Conservation (phyloP, 2,113 vertebrate genomes). For the Corythaixoides concolor region DNA sequence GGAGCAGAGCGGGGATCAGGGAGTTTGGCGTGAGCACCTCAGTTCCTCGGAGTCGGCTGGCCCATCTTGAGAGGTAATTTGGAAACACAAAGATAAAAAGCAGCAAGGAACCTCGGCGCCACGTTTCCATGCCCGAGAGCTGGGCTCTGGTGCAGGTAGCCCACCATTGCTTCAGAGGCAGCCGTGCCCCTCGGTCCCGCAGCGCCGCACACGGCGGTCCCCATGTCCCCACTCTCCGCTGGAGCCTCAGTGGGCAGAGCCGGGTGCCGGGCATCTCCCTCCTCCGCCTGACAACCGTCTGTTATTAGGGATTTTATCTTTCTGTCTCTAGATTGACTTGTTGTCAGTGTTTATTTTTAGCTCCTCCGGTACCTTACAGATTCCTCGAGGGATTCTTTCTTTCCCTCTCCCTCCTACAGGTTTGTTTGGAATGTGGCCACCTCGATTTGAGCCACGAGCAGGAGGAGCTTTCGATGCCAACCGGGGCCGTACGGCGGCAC, state of each 20-base stretch:
- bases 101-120: background rate
- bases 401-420: constrained; percentile 30
- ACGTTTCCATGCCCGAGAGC: accelerated
- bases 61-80: background rate
- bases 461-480: accelerated
- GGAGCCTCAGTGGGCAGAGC: background rate
- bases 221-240: accelerated
- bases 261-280: background rate
- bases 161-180: background rate
- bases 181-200: accelerated
- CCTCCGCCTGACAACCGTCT: background rate
- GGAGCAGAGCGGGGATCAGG: background rate
- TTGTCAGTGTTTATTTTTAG: constrained; percentile 41
- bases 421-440: background rate
- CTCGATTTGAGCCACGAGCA: background rate
- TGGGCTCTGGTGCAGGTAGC: background rate
- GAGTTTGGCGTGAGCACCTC: background rate
- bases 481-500: accelerated
- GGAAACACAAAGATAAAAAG: background rate
- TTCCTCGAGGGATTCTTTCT: constrained; percentile 42
- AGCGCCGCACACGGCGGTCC: accelerated
- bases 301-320: background rate
- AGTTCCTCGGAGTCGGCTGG: background rate
- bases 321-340: constrained; percentile 20
- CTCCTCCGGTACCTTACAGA: background rate